A percentile compares a stretch with the other conserved stretches of the same genome.
phyloP scores from a whole-genome alignment of 2,888 invertebrate species.

The Heliconius ethilla region DNA sequence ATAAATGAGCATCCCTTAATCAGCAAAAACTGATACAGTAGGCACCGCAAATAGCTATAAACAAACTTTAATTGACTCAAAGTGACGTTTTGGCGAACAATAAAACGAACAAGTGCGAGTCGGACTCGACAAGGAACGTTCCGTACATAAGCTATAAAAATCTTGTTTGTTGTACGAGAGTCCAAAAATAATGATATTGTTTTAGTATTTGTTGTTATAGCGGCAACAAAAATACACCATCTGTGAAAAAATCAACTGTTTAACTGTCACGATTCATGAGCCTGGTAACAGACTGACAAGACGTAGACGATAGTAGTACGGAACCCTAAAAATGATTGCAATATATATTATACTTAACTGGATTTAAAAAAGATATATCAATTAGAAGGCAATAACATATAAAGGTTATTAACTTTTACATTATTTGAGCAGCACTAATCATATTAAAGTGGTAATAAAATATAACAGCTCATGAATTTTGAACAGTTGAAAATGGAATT shows the following conservation, averaged over 20 bases:
- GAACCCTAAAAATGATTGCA: neutral
- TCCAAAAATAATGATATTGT: no score
- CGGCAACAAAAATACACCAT: no score
- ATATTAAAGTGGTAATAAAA: conserved; percentile 41
- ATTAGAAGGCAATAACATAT: neutral
- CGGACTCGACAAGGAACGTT: no score
- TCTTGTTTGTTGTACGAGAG: no score
- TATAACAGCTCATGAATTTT: conserved; percentile 46
- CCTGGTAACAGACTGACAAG: no score
- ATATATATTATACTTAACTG: neutral
- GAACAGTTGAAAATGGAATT: conserved; percentile 42
- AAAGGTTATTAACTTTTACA: conserved; percentile 19
- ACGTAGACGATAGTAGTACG: no score
- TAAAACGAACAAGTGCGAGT: neutral
- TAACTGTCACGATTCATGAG: no score
- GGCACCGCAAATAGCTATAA: conserved; percentile 45
- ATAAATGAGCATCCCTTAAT: conserved; percentile 51
- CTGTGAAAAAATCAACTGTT: no score
- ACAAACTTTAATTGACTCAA: conserved; percentile 64
- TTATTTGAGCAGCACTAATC: conserved; percentile 37
- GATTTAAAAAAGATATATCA: neutral
- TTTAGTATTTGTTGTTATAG: no score
- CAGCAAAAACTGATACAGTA: conserved; percentile 57
- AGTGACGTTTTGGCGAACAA: conserved; percentile 51
- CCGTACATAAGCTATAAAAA: no score